Evolutionary conservation across 2,797 vertebrate species (phyloP), one percentile per base, ranked within the genome.

Genomic region (Siniperca undulata): DNA sequence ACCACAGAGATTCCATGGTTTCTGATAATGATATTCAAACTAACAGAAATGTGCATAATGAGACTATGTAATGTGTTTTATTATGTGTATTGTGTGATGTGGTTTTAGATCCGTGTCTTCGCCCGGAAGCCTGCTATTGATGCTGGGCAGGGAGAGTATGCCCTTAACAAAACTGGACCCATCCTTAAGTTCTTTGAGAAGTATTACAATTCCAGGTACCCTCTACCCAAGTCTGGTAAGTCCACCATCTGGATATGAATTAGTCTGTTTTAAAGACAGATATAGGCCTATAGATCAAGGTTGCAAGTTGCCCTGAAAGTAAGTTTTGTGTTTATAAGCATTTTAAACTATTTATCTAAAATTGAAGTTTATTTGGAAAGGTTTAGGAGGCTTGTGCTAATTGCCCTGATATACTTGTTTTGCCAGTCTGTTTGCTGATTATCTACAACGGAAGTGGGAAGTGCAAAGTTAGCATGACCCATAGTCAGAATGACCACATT

Each of bases 211-310:
- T 92, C 93, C 0, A 0, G 17, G 0, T 99, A 99, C 85, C 98
- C 98, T 0, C 96, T 99, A 16, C 75, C 86, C 0, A 99, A 98
- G 73, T 97, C 98, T 0, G 98, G 98, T 99, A 89, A 94, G 95
- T 85, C 10, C 38, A 40, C 40, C 40, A 44, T 44, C 0, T 65
- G 7, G 66, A 52, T 38, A 17, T 50, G 34, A 66, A 27, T 19
- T 3, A 40, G n/a, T 72, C 9, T 53, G 7, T 4, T 52, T 27
- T 38, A 24, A 20, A 27, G n/a, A 38, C 22, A 40, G 16, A 58
- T 58, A 44, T 11, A 36, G 14, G 30, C 20, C 64, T 30, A 19
- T 2, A 44, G n/a, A 44, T 9, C 14, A 42, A 44, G 17, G 20
- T 3, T 20, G 24, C 5, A 20, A 34, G n/a, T 59, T 64, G 17